Conservation (phyloP, 2,113 vertebrate genomes). For the Ammodytes dubius region DNA sequence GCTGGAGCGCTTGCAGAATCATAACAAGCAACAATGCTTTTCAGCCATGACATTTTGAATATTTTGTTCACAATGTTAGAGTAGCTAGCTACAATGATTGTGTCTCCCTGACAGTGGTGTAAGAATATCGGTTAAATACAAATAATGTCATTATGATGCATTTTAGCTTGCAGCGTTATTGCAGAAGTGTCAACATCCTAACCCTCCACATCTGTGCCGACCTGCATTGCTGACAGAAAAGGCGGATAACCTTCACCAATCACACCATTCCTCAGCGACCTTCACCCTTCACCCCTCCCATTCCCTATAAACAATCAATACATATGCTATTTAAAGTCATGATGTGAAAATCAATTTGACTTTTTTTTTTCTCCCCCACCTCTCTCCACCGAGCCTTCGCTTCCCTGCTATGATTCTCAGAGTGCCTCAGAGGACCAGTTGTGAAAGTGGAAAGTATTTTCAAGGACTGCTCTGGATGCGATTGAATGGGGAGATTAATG, state of each 20-base stretch:
- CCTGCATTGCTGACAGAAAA: neutral
- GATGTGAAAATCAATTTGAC: slow-evolving; percentile 83
- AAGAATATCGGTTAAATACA: neutral
- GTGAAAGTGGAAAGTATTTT: slow-evolving; percentile 77
- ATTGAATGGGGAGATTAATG: slow-evolving; percentile 75
- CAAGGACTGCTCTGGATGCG: slow-evolving; percentile 67
- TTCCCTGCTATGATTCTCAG: slow-evolving; percentile 29
- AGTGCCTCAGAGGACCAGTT: slow-evolving; percentile 69
- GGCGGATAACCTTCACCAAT: slow-evolving; percentile 26
- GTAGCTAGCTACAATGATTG: neutral
- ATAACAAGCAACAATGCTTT: neutral
- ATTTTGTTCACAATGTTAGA: neutral
- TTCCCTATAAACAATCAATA: slow-evolving; percentile 79
- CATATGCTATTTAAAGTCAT: slow-evolving; percentile 82
- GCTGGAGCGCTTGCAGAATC: no score
- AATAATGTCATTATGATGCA: neutral
- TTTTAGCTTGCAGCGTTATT: neutral
- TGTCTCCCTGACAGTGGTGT: neutral
- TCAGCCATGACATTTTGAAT: neutral
- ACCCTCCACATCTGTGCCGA: slow-evolving; percentile 17
- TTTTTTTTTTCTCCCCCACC: slow-evolving; percentile 4
- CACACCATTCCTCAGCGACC: slow-evolving; percentile 30
- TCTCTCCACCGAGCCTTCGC: neutral
- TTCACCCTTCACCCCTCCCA: slow-evolving; percentile 53
- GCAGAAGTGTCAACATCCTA: neutral